Conservation (phyloP, 2,888 invertebrate species). For the Phanerotoma sp. region DNA sequence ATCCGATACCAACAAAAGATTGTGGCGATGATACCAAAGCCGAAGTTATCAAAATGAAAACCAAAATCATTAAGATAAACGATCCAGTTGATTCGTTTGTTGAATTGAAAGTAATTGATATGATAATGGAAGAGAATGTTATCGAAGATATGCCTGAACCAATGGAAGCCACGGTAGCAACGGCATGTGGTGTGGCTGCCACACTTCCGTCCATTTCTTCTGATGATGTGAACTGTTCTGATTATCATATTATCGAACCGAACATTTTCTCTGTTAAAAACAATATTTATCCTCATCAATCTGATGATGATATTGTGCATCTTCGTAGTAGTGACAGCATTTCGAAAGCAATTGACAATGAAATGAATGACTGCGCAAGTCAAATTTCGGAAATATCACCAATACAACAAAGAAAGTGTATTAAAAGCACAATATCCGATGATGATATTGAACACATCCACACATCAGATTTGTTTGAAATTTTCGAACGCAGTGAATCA, state of each 20-base stretch:
- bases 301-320: conserved; percentile 51
- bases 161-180: conserved; percentile 30
- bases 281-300: conserved; percentile 36
- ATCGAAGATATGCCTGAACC: conserved; percentile 19
- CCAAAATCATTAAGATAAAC: too few species aligned
- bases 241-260: conserved; percentile 46
- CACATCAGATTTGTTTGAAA: conserved; percentile 39
- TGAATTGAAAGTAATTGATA: conserved; percentile 24
- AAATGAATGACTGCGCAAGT: conserved; percentile 6
- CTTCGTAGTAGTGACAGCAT: conserved; percentile 39
- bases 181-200: conserved; percentile 20
- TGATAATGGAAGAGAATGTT: conserved; percentile 8
- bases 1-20: too few species aligned
- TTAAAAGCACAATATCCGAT: conserved; percentile 41
- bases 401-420: conserved; percentile 28
- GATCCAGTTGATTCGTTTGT: conserved; percentile 25
- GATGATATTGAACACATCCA: conserved; percentile 48
- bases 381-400: conserved; percentile 16
- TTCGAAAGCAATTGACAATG: conserved; percentile 19
- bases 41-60: too few species aligned
- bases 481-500: conserved; percentile 28
- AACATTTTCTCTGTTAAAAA: conserved; percentile 30
- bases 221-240: conserved; percentile 43
- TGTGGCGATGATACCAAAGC: too few species aligned
- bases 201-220: conserved; percentile 22